phyloP scores from a whole-genome alignment of 2,797 vertebrate genomes.

The Urosaurus nigricauda region DNA sequence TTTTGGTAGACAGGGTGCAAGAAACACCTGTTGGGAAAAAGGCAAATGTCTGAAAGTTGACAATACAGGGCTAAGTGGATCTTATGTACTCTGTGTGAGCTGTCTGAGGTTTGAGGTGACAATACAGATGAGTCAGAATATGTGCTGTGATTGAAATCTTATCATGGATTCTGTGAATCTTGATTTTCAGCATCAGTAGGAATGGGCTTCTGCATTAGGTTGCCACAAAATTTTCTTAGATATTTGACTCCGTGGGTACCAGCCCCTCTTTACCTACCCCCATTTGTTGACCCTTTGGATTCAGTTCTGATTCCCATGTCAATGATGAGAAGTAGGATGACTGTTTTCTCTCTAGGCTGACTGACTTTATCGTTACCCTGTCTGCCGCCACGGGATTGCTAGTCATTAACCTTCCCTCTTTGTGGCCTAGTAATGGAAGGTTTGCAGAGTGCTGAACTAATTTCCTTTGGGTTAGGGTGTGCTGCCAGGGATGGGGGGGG shows the following conservation, averaged over 20 bases:
- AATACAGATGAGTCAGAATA: not conserved
- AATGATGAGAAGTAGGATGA: slow-evolving; percentile 42
- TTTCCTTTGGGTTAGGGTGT: slow-evolving; percentile 73
- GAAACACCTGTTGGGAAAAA: not conserved
- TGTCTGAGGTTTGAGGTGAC: not conserved
- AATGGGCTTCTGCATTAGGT: not conserved
- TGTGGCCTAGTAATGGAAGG: slow-evolving; percentile 76
- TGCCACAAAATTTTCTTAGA: not conserved
- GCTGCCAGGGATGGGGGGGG: slow-evolving; percentile 80
- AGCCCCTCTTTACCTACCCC: not conserved
- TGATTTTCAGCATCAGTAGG: not conserved
- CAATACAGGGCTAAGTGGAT: not conserved
- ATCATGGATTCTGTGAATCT: not conserved
- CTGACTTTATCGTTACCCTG: slow-evolving; percentile 39
- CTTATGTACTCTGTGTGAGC: not conserved
- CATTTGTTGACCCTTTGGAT: slow-evolving; percentile 16
- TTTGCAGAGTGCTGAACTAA: slow-evolving; percentile 74
- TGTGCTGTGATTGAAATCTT: not conserved
- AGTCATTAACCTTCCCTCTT: slow-evolving; percentile 59
- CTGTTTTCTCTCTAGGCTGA: slow-evolving; percentile 41
- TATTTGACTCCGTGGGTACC: not conserved
- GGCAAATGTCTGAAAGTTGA: not conserved
- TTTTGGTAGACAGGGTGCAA: not conserved
- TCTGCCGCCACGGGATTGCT: slow-evolving; percentile 55
- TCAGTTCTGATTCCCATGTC: slow-evolving; percentile 37